Percentiles rank a stretch among this genome's conserved stretches.
Conservation (phyloP, 2,888 invertebrate genomes). For the Oscheius sp. region DNA sequence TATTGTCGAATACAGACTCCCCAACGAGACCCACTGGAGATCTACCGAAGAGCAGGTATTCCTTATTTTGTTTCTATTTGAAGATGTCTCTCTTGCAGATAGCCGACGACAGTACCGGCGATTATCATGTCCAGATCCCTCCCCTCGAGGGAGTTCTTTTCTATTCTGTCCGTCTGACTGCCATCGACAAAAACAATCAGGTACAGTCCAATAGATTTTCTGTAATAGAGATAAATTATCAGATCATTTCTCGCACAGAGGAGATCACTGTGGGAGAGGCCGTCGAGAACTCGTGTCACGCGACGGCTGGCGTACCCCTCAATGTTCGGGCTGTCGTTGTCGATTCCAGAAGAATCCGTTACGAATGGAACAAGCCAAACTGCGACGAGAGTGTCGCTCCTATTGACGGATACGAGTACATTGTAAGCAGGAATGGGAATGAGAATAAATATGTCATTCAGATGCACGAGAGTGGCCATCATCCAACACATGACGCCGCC, state of each 20-base stretch:
- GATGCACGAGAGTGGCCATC: slow-evolving; percentile 55
- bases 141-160: slow-evolving; percentile 60
- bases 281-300: slow-evolving; percentile 61
- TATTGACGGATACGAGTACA: slow-evolving; percentile 72
- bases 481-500: slow-evolving; percentile 58
- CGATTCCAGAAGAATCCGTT: slow-evolving; percentile 39
- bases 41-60: slow-evolving; percentile 30
- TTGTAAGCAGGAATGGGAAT: slow-evolving; percentile 42
- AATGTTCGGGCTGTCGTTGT: slow-evolving; percentile 48
- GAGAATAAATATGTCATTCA: slow-evolving; percentile 16
- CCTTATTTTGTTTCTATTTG: too few relatives aligned
- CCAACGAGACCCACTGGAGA: slow-evolving; percentile 70
- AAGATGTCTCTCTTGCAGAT: slow-evolving; percentile 20
- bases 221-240: background rate
- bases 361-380: slow-evolving; percentile 60
- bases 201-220: background rate
- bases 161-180: slow-evolving; percentile 65
- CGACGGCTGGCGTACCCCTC: slow-evolving; percentile 62
- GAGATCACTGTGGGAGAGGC: slow-evolving; percentile 67
- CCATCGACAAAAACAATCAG: slow-evolving; percentile 53
- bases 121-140: slow-evolving; percentile 57
- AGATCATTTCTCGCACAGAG: slow-evolving; percentile 67
- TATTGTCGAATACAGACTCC: slow-evolving; percentile 70
- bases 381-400: slow-evolving; percentile 69
- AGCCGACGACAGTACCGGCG: slow-evolving; percentile 52